These are phyloP conservation scores for Melanostoma scalare DNA, from an alignment of 2,888 invertebrate species.

Conservation along the genomic window DNA sequence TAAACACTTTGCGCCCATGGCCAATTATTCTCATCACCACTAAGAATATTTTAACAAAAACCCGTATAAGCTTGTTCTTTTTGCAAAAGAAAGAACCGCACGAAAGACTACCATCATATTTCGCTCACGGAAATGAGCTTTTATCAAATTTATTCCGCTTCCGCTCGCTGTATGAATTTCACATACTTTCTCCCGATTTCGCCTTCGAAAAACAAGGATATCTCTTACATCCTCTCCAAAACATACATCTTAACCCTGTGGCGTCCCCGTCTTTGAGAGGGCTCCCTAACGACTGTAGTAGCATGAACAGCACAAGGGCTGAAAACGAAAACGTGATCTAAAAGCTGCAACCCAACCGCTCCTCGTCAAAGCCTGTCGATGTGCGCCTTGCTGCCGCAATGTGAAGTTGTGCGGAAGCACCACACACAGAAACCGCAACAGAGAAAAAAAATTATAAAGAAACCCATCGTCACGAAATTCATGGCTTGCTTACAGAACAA, in stretches of 20 bases:
- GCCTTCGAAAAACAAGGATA: conserved; percentile 34
- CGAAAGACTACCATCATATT: conserved; percentile 46
- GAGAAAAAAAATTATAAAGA: conserved; percentile 5
- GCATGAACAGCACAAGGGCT: conserved; percentile 15
- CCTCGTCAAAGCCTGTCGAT: conserved; percentile 53
- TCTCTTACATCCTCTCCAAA: conserved; percentile 27
- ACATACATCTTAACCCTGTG: conserved; percentile 20
- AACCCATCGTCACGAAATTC: conserved; percentile 52
- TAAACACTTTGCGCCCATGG: conserved; percentile 30
- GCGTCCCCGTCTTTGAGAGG: conserved; percentile 13
- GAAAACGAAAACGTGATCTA: conserved; percentile 64
- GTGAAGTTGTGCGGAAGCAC: conserved; percentile 68
- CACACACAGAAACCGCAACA: conserved; percentile 39
- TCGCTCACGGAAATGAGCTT: conserved; percentile 67
- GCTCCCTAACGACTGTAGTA: conserved; percentile 40
- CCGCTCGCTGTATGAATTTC: conserved; percentile 61
- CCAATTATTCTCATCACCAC: conserved; percentile 24
- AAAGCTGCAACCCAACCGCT: conserved; percentile 42
- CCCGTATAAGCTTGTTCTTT: not conserved
- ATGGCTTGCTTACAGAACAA: conserved; percentile 56
- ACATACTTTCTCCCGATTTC: conserved; percentile 28
- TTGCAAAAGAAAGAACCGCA: conserved; percentile 23
- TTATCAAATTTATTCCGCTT: conserved; percentile 65
- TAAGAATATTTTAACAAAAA: not conserved
- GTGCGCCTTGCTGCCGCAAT: conserved; percentile 23